Percentiles rank a stretch among this genome's conserved stretches.
Conservation (phyloP, 2,888 invertebrate species). For the Tillus elongatus region DNA sequence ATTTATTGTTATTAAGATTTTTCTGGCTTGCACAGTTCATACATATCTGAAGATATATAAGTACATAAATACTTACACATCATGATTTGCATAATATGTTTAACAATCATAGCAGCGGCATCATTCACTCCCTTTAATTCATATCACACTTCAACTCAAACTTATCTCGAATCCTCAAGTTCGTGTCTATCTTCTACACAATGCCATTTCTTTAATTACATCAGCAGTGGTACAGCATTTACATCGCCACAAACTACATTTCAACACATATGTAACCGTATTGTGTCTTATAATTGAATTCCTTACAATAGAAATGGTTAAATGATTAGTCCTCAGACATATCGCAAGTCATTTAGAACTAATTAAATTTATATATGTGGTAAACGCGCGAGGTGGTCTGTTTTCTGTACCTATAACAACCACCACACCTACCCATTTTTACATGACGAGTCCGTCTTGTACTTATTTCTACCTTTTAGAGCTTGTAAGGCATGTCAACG, state of each 20-base stretch:
- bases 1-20: too few species aligned
- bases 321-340: constrained; percentile 33
- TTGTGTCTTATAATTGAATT: constrained; percentile 41
- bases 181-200: too few species aligned
- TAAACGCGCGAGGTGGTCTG: constrained; percentile 27
- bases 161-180: too few species aligned
- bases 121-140: too few species aligned
- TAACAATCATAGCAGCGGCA: too few species aligned
- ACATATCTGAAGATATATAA: too few species aligned
- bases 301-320: constrained; percentile 35
- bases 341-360: constrained; percentile 40
- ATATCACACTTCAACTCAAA: too few species aligned
- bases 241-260: constrained; percentile 1
- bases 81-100: too few species aligned
- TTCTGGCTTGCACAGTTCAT: too few species aligned
- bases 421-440: constrained; percentile 10
- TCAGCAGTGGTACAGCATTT: not conserved
- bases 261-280: constrained; percentile 25
- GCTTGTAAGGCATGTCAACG: constrained; percentile 14
- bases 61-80: too few species aligned
- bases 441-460: too few species aligned
- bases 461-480: not conserved
- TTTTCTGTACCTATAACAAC: constrained; percentile 24
- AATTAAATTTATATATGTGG: constrained; percentile 40
- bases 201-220: too few species aligned